These are phyloP conservation scores for Colistium nudipinnis DNA, from an alignment of 2,113 vertebrate genomes.

Conservation along the genomic window DNA sequence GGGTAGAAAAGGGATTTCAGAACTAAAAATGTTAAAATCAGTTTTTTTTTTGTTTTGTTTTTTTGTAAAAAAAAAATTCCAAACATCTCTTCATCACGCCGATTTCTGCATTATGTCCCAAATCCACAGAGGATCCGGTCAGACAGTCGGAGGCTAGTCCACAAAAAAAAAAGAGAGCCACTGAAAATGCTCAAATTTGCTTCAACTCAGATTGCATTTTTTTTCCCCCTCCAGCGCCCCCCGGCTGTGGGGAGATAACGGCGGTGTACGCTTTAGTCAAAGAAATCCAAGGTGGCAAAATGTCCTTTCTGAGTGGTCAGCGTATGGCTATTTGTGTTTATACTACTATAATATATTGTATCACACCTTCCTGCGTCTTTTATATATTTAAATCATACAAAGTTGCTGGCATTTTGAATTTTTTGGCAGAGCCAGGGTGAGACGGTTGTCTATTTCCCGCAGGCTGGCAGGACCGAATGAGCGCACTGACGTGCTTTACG, in stretches of 20 bases:
- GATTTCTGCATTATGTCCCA: conserved; percentile 24
- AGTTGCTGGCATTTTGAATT: not conserved
- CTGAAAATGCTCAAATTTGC: conserved; percentile 50
- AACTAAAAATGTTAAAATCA: not conserved
- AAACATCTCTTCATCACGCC: conserved; percentile 10
- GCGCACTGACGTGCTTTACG: conserved; percentile 53
- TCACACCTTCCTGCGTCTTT: not conserved
- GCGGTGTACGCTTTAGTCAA: conserved; percentile 32
- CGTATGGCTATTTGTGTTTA: not conserved
- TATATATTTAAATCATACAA: not conserved
- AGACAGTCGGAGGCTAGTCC: conserved; percentile 25
- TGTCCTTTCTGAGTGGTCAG: conserved; percentile 1
- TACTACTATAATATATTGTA: too few species aligned
- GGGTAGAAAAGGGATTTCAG: too few species aligned
- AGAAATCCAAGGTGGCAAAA: conserved; percentile 36
- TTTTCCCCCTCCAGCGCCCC: not conserved
- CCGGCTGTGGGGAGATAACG: conserved; percentile 52
- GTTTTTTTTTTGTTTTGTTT: not conserved
- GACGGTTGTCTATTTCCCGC: too few species aligned
- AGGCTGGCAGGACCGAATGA: conserved; percentile 26
- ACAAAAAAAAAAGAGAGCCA: conserved; percentile 54
- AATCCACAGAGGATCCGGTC: conserved; percentile 26
- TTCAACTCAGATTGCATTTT: conserved; percentile 17
- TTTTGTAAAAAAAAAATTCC: too few species aligned
- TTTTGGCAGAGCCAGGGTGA: too few species aligned